Conservation (phyloP, 2,113 vertebrate genomes). For the Eudyptes chrysolophus region DNA sequence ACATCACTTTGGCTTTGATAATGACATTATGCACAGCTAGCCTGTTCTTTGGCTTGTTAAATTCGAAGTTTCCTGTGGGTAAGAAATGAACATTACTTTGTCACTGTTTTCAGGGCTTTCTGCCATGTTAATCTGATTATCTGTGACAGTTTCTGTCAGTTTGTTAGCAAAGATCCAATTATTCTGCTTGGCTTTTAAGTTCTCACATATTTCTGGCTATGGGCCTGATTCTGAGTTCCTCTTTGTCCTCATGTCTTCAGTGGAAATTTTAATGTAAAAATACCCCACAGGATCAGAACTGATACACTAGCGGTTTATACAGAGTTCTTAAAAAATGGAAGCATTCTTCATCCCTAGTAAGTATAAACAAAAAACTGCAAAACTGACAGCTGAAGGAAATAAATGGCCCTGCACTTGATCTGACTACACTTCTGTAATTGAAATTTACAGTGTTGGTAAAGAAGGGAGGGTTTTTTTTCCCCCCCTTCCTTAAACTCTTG, state of each 20-base stretch:
- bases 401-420: not conserved
- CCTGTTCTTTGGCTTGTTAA: conserved; percentile 38
- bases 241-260: not conserved
- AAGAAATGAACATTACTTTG: conserved; percentile 38
- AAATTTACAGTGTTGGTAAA: not conserved
- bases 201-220: conserved; percentile 23
- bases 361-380: not conserved
- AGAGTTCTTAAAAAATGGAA: not conserved
- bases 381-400: conserved; percentile 1
- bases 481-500: not conserved
- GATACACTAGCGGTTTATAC: not conserved
- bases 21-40: conserved; percentile 17
- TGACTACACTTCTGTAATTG: not conserved
- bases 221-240: not conserved
- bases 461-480: not conserved
- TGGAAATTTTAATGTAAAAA: not conserved
- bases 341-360: not conserved
- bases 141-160: conserved; percentile 47
- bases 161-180: conserved; percentile 59
- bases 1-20: conserved; percentile 14
- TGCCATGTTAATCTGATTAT: conserved; percentile 65
- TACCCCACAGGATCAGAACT: not conserved
- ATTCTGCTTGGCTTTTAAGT: conserved; percentile 64
- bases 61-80: conserved; percentile 3
- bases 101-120: conserved; percentile 42